These are phyloP conservation scores for Plagodis dolabraria DNA, from an alignment of 2,888 invertebrate species.

Conservation along the genomic window DNA sequence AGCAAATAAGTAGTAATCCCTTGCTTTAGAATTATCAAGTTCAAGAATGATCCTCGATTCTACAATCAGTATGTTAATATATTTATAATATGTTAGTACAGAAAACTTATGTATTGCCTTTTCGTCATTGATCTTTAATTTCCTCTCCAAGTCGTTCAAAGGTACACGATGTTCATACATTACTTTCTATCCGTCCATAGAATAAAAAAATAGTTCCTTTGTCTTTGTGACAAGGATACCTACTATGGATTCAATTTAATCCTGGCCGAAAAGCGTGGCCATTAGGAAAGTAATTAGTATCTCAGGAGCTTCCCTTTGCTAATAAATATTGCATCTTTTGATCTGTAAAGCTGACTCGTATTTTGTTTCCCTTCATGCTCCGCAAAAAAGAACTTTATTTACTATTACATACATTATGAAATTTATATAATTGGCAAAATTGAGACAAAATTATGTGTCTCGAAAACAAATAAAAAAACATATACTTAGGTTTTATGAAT, in stretches of 20 bases:
- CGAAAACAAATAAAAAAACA: no score
- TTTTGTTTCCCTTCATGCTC: no score
- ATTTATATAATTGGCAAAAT: no score
- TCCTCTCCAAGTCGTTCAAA: slow-evolving; percentile 19
- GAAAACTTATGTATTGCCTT: neutral
- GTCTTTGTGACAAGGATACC: slow-evolving; percentile 27
- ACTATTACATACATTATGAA: no score
- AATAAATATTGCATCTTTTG: slow-evolving; percentile 64
- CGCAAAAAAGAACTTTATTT: no score
- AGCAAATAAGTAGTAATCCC: no score
- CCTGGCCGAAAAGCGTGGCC: slow-evolving; percentile 42
- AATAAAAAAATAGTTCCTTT: slow-evolving; percentile 30
- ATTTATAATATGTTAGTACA: neutral
- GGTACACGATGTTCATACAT: slow-evolving; percentile 16
- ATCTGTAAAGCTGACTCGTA: slow-evolving; percentile 16
- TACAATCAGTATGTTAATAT: no score
- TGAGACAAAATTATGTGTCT: no score
- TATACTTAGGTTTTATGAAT: no score
- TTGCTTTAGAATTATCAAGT: no score
- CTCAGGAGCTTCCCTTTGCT: slow-evolving; percentile 45
- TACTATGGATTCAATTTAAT: slow-evolving; percentile 30
- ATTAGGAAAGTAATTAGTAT: slow-evolving; percentile 63
- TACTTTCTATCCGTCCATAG: slow-evolving; percentile 21
- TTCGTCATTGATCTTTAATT: slow-evolving; percentile 20
- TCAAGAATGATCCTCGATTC: no score